phyloP scores from a whole-genome alignment of 2,888 invertebrate genomes.

The Gortyna flavago region DNA sequence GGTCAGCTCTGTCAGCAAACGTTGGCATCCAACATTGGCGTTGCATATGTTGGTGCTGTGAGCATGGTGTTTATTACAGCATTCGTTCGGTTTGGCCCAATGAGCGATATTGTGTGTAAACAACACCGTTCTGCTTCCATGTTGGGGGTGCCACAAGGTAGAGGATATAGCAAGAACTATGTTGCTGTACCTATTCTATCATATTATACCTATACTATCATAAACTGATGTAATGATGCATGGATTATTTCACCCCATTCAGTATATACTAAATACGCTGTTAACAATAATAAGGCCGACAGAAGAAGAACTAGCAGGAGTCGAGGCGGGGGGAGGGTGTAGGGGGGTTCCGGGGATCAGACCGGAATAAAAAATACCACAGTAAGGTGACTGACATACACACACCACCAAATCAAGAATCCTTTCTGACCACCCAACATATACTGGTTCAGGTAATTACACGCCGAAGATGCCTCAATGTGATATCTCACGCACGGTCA shows the following conservation, averaged over 20 bases:
- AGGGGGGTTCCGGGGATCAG: no score
- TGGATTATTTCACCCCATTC: background rate
- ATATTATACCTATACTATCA: background rate
- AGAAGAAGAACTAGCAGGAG: no score
- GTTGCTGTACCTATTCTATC: background rate
- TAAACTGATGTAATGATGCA: background rate
- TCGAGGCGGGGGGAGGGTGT: no score
- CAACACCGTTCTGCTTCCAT: constrained; percentile 76
- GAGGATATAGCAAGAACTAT: constrained; percentile 36
- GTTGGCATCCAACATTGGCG: constrained; percentile 59
- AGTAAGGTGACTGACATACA: background rate
- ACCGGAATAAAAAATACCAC: no score
- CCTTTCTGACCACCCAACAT: background rate
- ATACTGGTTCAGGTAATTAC: background rate
- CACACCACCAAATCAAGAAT: background rate
- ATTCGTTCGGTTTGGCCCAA: constrained; percentile 81
- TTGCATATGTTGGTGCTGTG: constrained; percentile 48
- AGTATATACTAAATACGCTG: background rate
- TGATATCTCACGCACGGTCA: no score
- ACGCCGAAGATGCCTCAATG: no score
- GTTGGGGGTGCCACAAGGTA: constrained; percentile 63
- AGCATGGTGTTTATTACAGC: constrained; percentile 76
- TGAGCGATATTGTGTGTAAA: constrained; percentile 87
- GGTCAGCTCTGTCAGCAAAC: constrained; percentile 8
- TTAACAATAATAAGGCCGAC: background rate